Conservation (phyloP, 2,888 invertebrate species). For the Syritta pipiens region DNA sequence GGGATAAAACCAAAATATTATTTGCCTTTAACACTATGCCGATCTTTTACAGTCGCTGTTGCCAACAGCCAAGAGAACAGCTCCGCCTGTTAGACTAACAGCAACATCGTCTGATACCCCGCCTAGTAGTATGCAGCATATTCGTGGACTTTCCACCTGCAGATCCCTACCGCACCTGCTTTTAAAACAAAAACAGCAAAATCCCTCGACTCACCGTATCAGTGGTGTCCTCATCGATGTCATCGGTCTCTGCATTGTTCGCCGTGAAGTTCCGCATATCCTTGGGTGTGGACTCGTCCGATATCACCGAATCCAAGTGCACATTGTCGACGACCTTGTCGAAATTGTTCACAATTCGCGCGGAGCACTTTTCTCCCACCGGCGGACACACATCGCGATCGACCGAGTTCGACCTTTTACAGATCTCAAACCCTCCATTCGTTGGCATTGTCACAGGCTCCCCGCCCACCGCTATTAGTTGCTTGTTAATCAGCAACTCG, state of each 20-base stretch:
- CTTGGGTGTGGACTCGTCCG: conserved; percentile 77
- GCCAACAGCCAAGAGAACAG: too few relatives aligned
- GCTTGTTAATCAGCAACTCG: conserved; percentile 80
- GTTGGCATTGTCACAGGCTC: conserved; percentile 18
- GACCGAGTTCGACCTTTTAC: conserved; percentile 24
- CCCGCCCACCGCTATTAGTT: conserved; percentile 70
- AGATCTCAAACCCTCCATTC: conserved; percentile 40
- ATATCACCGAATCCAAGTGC: conserved; percentile 77
- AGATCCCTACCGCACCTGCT: background rate
- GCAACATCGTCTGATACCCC: too few relatives aligned
- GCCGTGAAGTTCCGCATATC: conserved; percentile 73
- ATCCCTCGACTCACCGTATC: conserved; percentile 72
- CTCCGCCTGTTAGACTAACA: too few relatives aligned
- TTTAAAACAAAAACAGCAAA: background rate
- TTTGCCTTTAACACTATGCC: too few relatives aligned
- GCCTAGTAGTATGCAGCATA: too few relatives aligned
- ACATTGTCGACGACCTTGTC: conserved; percentile 76
- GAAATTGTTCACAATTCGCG: conserved; percentile 67
- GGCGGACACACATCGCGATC: conserved; percentile 1
- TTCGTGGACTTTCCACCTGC: too few relatives aligned
- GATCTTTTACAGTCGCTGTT: too few relatives aligned
- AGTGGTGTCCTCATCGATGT: conserved; percentile 74
- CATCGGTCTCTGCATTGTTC: conserved; percentile 72
- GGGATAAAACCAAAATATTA: too few relatives aligned
- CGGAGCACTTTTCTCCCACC: conserved; percentile 3